Percentiles rank a stretch among this genome's conserved stretches.
Conservation (phyloP, 2,797 vertebrate species). For the Sebastes hopkinsi region DNA sequence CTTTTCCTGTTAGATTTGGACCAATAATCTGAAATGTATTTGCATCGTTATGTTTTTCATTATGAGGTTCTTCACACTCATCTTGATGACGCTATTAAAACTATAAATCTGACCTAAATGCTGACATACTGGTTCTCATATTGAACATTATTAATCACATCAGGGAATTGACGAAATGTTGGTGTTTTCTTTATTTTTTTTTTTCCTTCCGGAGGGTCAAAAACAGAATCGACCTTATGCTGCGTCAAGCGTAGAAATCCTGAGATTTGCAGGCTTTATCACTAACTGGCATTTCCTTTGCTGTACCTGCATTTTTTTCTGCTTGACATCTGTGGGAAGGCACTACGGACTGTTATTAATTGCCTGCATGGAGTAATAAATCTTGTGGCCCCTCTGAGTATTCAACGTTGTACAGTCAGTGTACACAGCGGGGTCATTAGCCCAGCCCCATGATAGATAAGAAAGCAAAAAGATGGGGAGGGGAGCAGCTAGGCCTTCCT, state of each 20-base stretch:
- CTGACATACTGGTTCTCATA: constrained; percentile 49
- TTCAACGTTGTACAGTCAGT: constrained; percentile 72
- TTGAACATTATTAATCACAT: constrained; percentile 38
- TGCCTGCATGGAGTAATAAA: constrained; percentile 79
- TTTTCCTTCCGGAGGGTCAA: constrained; percentile 2
- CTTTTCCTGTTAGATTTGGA: neutral
- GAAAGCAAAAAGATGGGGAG: constrained; percentile 61
- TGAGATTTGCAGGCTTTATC: constrained; percentile 68
- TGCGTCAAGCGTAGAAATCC: constrained; percentile 51
- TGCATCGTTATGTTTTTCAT: neutral
- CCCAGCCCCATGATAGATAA: constrained; percentile 70
- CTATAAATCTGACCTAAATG: constrained; percentile 32
- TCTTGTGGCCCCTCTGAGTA: constrained; percentile 77
- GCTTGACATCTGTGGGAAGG: constrained; percentile 70
- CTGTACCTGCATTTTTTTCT: constrained; percentile 81
- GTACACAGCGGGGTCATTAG: constrained; percentile 79
- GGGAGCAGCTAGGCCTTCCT: constrained; percentile 23
- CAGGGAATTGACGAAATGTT: constrained; percentile 44
- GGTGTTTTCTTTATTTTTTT: constrained; percentile 17
- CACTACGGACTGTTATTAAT: constrained; percentile 80
- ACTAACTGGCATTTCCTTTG: constrained; percentile 72
- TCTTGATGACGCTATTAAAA: constrained; percentile 37
- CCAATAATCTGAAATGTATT: neutral
- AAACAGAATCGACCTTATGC: constrained; percentile 37
- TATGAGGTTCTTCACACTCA: neutral